Conservation (phyloP, 2,888 invertebrate genomes). For the Synergus japonicus region DNA sequence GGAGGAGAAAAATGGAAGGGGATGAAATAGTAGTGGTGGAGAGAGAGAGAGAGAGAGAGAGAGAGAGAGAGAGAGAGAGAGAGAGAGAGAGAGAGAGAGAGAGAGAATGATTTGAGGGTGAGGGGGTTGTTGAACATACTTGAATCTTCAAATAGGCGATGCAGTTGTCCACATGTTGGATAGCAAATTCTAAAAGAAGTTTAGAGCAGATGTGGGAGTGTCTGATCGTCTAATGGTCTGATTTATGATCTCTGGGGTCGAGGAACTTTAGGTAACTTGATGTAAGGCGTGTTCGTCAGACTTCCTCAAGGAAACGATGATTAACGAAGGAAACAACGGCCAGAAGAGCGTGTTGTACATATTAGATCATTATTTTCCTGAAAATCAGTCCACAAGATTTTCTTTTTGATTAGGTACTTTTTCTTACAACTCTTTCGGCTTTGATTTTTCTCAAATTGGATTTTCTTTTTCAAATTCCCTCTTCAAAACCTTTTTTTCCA, state of each 20-base stretch:
- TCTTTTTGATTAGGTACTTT: background rate
- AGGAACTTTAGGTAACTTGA: constrained; percentile 24
- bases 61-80: background rate
- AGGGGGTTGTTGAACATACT: background rate
- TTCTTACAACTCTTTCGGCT: too few species aligned
- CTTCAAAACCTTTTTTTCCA: too few species aligned
- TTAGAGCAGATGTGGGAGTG: constrained; percentile 26
- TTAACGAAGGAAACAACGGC: constrained; percentile 30
- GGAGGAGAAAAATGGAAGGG: background rate
- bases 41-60: background rate
- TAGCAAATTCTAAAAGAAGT: background rate
- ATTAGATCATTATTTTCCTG: background rate
- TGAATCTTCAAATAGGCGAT: background rate
- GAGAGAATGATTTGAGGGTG: too few species aligned
- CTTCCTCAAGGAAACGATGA: constrained; percentile 20
- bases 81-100: too few species aligned
- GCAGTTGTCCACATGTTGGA: background rate
- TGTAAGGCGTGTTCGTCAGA: constrained; percentile 33
- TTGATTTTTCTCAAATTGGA: too few species aligned
- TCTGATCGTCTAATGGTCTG: constrained; percentile 31
- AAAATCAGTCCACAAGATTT: background rate
- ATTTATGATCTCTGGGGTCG: constrained; percentile 32
- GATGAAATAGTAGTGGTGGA: background rate
- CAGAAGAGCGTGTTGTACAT: constrained; percentile 26
- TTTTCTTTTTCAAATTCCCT: too few species aligned